Base-by-base conservation (phyloP, 2,888 invertebrate genomes). In the Rhingia rostrata region DNA sequence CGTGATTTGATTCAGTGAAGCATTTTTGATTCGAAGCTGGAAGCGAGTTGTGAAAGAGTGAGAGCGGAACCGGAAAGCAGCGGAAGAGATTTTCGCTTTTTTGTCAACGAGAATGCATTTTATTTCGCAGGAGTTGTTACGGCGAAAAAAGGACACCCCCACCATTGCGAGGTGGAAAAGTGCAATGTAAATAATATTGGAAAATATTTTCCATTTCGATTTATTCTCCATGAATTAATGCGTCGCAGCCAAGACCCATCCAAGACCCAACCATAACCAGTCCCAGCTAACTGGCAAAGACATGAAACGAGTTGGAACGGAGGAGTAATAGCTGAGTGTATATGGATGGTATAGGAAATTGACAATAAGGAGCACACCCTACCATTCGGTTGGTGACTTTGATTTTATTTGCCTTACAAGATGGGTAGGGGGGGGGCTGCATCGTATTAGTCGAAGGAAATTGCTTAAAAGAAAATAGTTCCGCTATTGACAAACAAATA, bases 131-230 rank as follows among this genome's bases (percentile, higher is more conserved):
- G 7, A 30, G 51, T 61, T 54, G 6, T 45, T 39, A 47, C 54
- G 53, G 10, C 47, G 58, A 60, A 45, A 14, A 32, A 30, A 39
- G 10, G 33, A 32, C 49, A 22, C 9, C 49, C 49, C 43, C 43
- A 14, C n/a, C 43, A 49, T 22, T 9, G 49, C n/a, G 53, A 63
- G 73, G 83, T 69, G 72, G 53, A 79, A 83, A 80, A 80, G 74
- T 80, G 84, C 80, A 79, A 80, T 84, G 80, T 84, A 84, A 84
- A 84, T 84, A 84, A 84, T 84, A 84, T 84, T 75, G 80, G 53
- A 84, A 84, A 84, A 84, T 82, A 80, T 80, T 84, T 84, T 80
- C 80, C 80, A 84, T 84, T 84, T 80, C 84, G 61, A 84, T 80
- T 75, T 84, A 79, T 84, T 84, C 84, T 70, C 64, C 80, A 70